Percentiles rank a stretch among this genome's conserved stretches.
Evolutionary conservation across 2,113 vertebrate genomes (phyloP).

Genomic region (Coracopsis vasa): DNA sequence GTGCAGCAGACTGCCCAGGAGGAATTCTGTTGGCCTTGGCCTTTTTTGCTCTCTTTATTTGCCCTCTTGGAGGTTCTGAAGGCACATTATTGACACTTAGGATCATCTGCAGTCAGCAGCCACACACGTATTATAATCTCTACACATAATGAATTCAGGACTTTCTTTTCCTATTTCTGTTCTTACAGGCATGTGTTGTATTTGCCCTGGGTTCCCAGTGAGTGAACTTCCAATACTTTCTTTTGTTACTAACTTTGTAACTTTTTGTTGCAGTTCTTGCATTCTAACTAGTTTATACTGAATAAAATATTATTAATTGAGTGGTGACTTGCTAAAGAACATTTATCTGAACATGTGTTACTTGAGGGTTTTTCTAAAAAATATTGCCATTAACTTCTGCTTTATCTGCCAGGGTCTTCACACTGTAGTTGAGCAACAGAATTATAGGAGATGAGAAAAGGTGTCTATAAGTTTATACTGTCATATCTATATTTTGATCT

Average conservation of each 20-base stretch:
- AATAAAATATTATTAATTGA: neutral
- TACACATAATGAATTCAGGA: neutral
- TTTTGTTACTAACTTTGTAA: neutral
- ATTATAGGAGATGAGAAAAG: neutral
- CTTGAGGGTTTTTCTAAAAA: neutral
- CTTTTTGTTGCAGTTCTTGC: neutral
- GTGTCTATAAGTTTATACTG: neutral
- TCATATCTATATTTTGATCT: neutral
- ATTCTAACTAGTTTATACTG: neutral
- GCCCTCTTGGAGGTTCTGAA: neutral
- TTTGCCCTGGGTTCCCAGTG: neutral
- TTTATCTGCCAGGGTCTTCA: neutral
- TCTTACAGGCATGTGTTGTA: neutral
- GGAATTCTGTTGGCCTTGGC: neutral
- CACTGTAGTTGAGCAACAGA: neutral
- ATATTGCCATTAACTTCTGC: neutral
- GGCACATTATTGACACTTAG: neutral
- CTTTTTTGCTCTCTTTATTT: neutral
- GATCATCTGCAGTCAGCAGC: neutral
- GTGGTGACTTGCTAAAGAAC: neutral
- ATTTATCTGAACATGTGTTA: neutral
- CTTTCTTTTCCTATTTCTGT: neutral
- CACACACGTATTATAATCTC: neutral
- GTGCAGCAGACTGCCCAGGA: too few relatives aligned
- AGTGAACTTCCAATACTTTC: neutral